phyloP scores from a whole-genome alignment of 2,888 invertebrate genomes.

The Idaea straminata region DNA sequence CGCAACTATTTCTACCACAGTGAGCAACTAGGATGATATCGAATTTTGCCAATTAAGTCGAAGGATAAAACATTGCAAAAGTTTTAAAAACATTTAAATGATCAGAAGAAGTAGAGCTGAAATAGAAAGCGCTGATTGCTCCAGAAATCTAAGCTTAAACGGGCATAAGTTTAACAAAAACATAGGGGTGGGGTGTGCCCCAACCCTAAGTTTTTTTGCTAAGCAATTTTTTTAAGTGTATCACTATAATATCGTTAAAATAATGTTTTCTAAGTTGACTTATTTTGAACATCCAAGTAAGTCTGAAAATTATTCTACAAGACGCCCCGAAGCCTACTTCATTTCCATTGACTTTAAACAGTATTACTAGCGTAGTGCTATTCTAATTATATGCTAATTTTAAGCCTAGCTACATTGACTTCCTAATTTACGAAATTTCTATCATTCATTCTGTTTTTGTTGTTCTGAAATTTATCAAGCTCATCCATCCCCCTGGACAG shows the following conservation, averaged over 20 bases:
- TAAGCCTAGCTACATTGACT: not conserved
- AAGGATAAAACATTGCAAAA: not conserved
- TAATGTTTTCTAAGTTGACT: too few relatives aligned
- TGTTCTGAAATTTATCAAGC: too few relatives aligned
- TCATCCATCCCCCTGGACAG: too few relatives aligned
- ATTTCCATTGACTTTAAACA: not conserved
- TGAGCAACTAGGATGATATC: slow-evolving; percentile 8
- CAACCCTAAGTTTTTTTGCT: too few relatives aligned
- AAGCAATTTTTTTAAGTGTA: too few relatives aligned
- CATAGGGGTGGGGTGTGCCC: too few relatives aligned
- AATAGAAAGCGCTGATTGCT: slow-evolving; percentile 24
- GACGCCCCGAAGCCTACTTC: not conserved
- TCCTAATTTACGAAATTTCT: not conserved
- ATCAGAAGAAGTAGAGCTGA: slow-evolving; percentile 16
- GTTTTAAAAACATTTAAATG: not conserved
- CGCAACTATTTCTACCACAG: slow-evolving; percentile 1
- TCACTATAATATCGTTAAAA: too few relatives aligned
- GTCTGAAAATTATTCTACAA: not conserved
- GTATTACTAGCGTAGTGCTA: not conserved
- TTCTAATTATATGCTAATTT: not conserved
- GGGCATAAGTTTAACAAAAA: not conserved
- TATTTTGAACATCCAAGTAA: too few relatives aligned
- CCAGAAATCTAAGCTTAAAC: slow-evolving; percentile 12
- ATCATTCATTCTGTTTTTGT: too few relatives aligned
- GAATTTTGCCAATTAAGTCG: slow-evolving; percentile 24